Percentiles rank a stretch among this genome's conserved stretches.
Conservation (phyloP, 2,797 vertebrate species). For the Ctenopoma multispine region DNA sequence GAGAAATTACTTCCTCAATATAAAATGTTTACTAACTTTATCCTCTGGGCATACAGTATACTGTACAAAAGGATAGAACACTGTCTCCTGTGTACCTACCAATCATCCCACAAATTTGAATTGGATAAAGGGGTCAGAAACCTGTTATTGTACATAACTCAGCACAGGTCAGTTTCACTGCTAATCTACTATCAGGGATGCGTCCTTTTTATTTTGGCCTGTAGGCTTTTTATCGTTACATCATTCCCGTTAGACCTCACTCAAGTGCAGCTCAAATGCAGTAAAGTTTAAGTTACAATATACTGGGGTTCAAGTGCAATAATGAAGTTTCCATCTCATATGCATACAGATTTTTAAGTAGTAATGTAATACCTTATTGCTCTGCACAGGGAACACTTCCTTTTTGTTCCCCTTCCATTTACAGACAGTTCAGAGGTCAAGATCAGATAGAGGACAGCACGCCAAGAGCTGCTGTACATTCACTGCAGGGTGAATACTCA, state of each 20-base stretch:
- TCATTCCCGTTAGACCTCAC: slow-evolving; percentile 2
- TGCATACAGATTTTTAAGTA: slow-evolving; percentile 4
- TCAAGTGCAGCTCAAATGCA: slow-evolving; percentile 16
- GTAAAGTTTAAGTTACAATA: slow-evolving; percentile 20
- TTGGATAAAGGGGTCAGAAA: slow-evolving; percentile 26
- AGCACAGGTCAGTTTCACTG: slow-evolving; percentile 25
- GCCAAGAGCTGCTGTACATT: not conserved
- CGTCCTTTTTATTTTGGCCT: slow-evolving; percentile 5
- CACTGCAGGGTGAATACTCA: slow-evolving; percentile 1
- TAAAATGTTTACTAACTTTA: slow-evolving; percentile 36
- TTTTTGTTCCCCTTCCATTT: not conserved
- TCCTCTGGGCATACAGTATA: slow-evolving; percentile 12
- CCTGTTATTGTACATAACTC: slow-evolving; percentile 19
- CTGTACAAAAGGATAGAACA: slow-evolving; percentile 6
- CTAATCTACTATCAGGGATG: slow-evolving; percentile 35
- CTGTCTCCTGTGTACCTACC: slow-evolving; percentile 1
- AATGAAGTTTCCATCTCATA: slow-evolving; percentile 38
- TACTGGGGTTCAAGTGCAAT: slow-evolving; percentile 62
- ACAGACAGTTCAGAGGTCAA: slow-evolving; percentile 38
- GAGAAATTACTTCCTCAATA: slow-evolving; percentile 22
- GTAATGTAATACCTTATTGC: not conserved
- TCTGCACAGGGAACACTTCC: slow-evolving; percentile 2
- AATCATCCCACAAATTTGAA: slow-evolving; percentile 33
- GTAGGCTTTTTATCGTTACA: not conserved
- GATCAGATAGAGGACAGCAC: not conserved